phyloP scores from a whole-genome alignment of 2,113 vertebrate genomes.

The Phylloscopus whistleri region DNA sequence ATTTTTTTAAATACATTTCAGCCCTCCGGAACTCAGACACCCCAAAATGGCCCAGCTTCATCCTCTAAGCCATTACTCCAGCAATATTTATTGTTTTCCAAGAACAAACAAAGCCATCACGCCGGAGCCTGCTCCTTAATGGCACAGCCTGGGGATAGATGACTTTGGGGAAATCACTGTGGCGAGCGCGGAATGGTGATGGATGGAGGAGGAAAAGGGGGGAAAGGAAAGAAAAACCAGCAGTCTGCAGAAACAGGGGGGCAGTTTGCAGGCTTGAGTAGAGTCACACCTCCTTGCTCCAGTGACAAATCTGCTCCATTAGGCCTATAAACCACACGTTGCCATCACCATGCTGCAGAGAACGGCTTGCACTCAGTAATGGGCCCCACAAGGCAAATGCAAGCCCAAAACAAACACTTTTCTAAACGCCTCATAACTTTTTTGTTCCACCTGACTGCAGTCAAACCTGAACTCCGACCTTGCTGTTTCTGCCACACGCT shows the following conservation, averaged over 20 bases:
- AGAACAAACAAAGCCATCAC: conserved; percentile 52
- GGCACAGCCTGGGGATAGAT: conserved; percentile 49
- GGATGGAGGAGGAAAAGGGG: conserved; percentile 2
- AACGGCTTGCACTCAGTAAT: rapidly evolving
- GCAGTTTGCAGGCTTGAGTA: conserved; percentile 10
- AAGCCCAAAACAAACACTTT: conserved; percentile 12
- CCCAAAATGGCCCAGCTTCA: background rate
- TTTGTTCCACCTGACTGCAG: background rate
- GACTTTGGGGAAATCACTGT: conserved; percentile 64
- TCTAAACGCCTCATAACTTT: background rate
- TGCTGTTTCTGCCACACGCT: background rate
- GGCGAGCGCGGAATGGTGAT: background rate
- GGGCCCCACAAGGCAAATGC: conserved; percentile 14
- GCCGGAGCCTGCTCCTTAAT: background rate
- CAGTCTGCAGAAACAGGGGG: conserved; percentile 30
- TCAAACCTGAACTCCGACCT: background rate
- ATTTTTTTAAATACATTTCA: background rate
- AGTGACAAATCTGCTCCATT: conserved; percentile 58
- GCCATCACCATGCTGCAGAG: background rate
- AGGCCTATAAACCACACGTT: conserved; percentile 31
- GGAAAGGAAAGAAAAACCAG: background rate
- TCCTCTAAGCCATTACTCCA: conserved; percentile 13
- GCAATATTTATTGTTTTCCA: conserved; percentile 46
- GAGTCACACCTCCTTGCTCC: conserved; percentile 58
- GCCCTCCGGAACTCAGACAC: background rate